phyloP scores from a whole-genome alignment of 2,888 invertebrate species.

The Pandemis cinnamomeana region DNA sequence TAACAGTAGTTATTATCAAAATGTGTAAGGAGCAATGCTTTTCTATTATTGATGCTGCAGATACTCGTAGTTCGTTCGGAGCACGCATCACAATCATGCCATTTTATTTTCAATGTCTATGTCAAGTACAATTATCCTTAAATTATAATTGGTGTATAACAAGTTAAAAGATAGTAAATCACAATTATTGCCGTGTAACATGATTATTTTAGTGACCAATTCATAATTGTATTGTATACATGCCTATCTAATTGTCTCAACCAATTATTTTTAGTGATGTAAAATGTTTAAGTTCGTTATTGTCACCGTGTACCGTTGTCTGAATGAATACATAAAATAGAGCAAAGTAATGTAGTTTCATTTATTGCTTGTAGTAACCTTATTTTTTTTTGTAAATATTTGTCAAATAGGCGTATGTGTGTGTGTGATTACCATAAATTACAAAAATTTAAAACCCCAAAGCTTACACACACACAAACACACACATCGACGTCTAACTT shows the following conservation, averaged over 20 bases:
- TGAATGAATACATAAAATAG: conserved; percentile 84
- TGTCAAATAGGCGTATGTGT: no score
- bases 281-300: conserved; percentile 81
- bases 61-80: conserved; percentile 36
- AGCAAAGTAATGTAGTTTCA: conserved; percentile 72
- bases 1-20: not conserved
- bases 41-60: not conserved
- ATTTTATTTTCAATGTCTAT: conserved; percentile 47
- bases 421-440: no score
- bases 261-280: conserved; percentile 69
- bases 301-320: conserved; percentile 85
- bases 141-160: conserved; percentile 57
- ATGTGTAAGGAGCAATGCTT: not conserved
- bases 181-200: conserved; percentile 57
- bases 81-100: conserved; percentile 22
- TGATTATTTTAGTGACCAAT: conserved; percentile 61
- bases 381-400: no score
- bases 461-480: no score
- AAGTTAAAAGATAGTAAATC: conserved; percentile 59
- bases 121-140: conserved; percentile 58
- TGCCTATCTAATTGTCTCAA: conserved; percentile 64
- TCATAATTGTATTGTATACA: conserved; percentile 58
- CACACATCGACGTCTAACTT: no score
- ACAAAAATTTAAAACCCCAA: no score
- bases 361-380: conserved; percentile 47